Evolutionary conservation across 2,888 invertebrate genomes (phyloP), one percentile per base, ranked within the genome.

Genomic region (Rambutsinella grinnellia): DNA sequence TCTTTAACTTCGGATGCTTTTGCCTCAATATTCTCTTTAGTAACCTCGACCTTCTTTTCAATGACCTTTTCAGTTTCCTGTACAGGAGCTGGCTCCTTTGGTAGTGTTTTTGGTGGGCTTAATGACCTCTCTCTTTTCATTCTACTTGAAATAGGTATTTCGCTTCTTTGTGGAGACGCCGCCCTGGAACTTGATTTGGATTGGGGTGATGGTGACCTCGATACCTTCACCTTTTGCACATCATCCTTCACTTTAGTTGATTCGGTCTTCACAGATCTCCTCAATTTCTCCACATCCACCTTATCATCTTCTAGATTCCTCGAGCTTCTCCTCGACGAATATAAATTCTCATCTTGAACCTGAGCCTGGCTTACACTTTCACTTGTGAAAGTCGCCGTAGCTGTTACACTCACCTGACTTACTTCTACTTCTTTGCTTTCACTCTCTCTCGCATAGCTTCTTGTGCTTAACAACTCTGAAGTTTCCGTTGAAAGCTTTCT

Each of bases 381-480:
- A 49, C 17, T 49, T 5, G n/a, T 13, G 49, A 49, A 17, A 5
- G n/a, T n/a, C n/a, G n/a, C n/a, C n/a, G n/a, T n/a, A n/a, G n/a
- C n/a, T n/a, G n/a, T n/a, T n/a, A n/a, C n/a, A n/a, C n/a, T n/a
- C n/a, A n/a, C n/a, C n/a, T n/a, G n/a, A n/a, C n/a, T n/a, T n/a
- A n/a, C n/a, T n/a, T n/a, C n/a, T n/a, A n/a, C n/a, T n/a, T n/a
- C 21, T 24, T 15, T 49, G 23, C 51, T 65, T 65, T 65, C 65
- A 65, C 53, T 23, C n/a, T 76, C 79, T 49, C 76, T 26, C 15
- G 76, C 60, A 51, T 80, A 80, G 68, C 66, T 80, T 53, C 80
- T 61, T 47, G 78, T 80, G 57, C 78, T 79, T 19, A 80, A 65
- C n/a, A 80, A 63, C 74, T 79, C 76, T 19, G 66, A 58, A 2